Evolutionary conservation across 2,888 invertebrate species (phyloP).

Genomic region (Plebejus melissa): DNA sequence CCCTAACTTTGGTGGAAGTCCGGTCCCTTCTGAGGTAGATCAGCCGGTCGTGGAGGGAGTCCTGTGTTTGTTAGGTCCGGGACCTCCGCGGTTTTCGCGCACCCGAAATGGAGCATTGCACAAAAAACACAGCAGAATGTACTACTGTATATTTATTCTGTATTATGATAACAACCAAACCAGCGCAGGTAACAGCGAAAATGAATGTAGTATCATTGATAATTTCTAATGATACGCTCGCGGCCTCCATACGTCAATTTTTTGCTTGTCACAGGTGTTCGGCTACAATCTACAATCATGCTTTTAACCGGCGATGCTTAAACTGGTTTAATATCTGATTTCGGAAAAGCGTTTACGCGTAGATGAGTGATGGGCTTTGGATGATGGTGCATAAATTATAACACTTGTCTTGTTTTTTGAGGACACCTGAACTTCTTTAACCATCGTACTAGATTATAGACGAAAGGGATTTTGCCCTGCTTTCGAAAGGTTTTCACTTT

Average conservation of each 20-base stretch:
- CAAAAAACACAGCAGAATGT: background rate
- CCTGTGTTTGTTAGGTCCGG: too few species aligned
- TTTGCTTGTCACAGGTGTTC: constrained; percentile 18
- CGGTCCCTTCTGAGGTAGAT: too few species aligned
- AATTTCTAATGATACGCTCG: constrained; percentile 18
- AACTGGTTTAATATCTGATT: constrained; percentile 9
- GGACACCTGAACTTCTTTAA: too few species aligned
- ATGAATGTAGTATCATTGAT: constrained; percentile 19
- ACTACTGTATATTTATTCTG: background rate
- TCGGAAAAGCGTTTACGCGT: background rate
- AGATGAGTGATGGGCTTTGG: background rate
- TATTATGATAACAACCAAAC: background rate
- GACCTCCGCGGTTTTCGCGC: too few species aligned
- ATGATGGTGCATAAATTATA: background rate
- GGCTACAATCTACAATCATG: background rate
- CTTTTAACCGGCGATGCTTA: constrained; percentile 1
- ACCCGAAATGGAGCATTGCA: too few species aligned
- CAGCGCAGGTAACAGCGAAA: background rate
- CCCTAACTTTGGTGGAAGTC: too few species aligned
- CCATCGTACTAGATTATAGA: too few species aligned
- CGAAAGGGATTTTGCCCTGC: too few species aligned
- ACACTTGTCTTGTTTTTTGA: background rate
- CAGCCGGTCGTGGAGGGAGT: too few species aligned
- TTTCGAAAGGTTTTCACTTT: background rate
- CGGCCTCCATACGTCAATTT: constrained; percentile 11